Evolutionary conservation across 1,140 invertebrate species (phyloP), one percentile per base, ranked within the genome.

Genomic region (Nautilus pompilius): DNA sequence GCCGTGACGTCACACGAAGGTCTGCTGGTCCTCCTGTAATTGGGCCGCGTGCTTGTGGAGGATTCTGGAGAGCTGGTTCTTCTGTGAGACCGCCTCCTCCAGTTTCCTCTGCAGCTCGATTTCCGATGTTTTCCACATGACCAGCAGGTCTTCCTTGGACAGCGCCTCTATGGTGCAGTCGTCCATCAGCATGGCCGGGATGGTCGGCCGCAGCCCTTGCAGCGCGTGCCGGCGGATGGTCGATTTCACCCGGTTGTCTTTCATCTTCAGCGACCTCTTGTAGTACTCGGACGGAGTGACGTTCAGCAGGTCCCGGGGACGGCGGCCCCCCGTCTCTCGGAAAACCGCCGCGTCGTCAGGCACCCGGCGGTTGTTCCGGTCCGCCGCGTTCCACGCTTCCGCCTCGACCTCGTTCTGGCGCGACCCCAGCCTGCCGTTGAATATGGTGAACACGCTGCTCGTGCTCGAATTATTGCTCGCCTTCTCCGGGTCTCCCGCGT

Each of bases 121-220:
- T 58, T 79, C 77, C 2, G 77, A 79, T 48, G 68, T 67, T 57
- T 76, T 79, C 77, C 77, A 79, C 55, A 79, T 45, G 2, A 77
- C 65, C 8, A 79, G 51, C 20, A 79, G 56, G 41, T 79, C 77
- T 66, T 77, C 77, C 51, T 79, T 79, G 6, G 75, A 76, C 51
- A 79, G 59, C 13, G 73, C 73, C 58, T 77, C 75, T 15, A 79
- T 66, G 3, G 77, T 76, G 56, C 70, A 69, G 46, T 76, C 71
- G 58, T 77, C 75, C 20, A 79, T 68, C 10, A 60, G 68, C 20
- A 67, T 64, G 0, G 60, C 70, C 1, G 66, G 69, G 15, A 69
- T 29, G 30, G 65, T 60, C 15, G 71, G 63, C 30, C 71, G 70
- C 36, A 70, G 68, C 2, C 71, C 66, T 1, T 73, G 71, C 49